Percentiles rank a stretch among this genome's conserved stretches.
Conservation (phyloP, 2,888 invertebrate genomes). For the Proisotoma minuta region DNA sequence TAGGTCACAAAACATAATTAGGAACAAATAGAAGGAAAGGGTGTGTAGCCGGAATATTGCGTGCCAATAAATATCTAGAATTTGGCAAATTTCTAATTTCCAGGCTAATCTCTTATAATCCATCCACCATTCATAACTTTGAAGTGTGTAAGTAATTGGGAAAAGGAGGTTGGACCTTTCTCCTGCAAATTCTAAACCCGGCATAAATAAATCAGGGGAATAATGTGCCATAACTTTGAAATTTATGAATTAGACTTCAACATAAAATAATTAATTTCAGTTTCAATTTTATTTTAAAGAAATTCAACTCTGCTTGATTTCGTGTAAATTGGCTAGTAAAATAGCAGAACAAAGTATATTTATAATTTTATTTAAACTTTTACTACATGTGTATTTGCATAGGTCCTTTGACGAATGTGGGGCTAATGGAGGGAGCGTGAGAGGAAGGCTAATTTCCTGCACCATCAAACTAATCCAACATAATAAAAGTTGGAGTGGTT, state of each 20-base stretch:
- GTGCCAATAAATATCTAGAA: slow-evolving; percentile 16
- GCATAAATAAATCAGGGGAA: neutral
- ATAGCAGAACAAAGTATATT: too few species aligned
- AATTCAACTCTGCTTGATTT: too few species aligned
- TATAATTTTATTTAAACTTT: too few species aligned
- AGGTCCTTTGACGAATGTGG: too few species aligned
- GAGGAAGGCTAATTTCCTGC: slow-evolving; percentile 14
- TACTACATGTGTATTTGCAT: too few species aligned
- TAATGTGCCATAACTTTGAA: too few species aligned
- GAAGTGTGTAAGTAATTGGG: neutral
- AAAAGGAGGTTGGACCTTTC: neutral
- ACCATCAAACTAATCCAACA: neutral
- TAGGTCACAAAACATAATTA: slow-evolving; percentile 1
- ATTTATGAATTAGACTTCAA: neutral
- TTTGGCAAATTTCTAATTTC: slow-evolving; percentile 16
- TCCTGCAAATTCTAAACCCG: too few species aligned
- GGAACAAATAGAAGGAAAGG: slow-evolving; percentile 1
- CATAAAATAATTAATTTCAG: neutral
- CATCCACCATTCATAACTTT: slow-evolving; percentile 1
- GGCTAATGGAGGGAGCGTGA: slow-evolving; percentile 7
- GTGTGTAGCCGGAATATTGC: neutral
- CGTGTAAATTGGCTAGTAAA: too few species aligned
- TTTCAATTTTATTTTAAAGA: slow-evolving; percentile 1
- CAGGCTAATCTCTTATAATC: slow-evolving; percentile 5
- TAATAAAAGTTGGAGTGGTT: neutral